phyloP scores from a whole-genome alignment of 2,888 invertebrate genomes.

The Autographa pulchrina region DNA sequence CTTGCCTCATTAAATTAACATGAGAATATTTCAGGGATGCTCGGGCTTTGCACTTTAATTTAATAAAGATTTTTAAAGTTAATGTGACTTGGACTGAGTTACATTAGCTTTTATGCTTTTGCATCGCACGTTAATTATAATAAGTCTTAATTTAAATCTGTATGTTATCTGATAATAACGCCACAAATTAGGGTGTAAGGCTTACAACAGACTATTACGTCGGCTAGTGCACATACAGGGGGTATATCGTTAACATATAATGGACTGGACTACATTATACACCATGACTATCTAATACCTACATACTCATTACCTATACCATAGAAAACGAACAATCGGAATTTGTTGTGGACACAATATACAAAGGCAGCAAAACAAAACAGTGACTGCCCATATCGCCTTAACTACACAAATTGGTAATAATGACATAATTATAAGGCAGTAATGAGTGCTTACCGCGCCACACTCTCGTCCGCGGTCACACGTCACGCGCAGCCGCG shows the following conservation, averaged over 20 bases:
- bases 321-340: background rate
- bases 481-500: slow-evolving; percentile 41
- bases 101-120: background rate
- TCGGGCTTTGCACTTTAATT: slow-evolving; percentile 18
- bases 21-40: slow-evolving; percentile 1
- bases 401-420: no score
- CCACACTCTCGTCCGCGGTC: slow-evolving; percentile 32
- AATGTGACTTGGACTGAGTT: background rate
- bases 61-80: slow-evolving; percentile 31
- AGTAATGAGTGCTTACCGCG: slow-evolving; percentile 27
- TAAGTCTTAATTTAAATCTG: background rate
- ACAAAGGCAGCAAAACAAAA: no score
- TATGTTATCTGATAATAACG: background rate
- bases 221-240: background rate
- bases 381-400: background rate
- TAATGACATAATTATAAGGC: background rate
- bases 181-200: background rate
- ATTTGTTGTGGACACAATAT: no score
- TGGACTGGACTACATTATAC: background rate
- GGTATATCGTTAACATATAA: background rate
- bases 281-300: background rate
- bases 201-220: background rate
- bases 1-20: slow-evolving; percentile 14
- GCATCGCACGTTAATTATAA: background rate
- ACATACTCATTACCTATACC: background rate